Evolutionary conservation across 2,797 vertebrate genomes (phyloP).

Genomic region (Petrocephalus schoutedeni): DNA sequence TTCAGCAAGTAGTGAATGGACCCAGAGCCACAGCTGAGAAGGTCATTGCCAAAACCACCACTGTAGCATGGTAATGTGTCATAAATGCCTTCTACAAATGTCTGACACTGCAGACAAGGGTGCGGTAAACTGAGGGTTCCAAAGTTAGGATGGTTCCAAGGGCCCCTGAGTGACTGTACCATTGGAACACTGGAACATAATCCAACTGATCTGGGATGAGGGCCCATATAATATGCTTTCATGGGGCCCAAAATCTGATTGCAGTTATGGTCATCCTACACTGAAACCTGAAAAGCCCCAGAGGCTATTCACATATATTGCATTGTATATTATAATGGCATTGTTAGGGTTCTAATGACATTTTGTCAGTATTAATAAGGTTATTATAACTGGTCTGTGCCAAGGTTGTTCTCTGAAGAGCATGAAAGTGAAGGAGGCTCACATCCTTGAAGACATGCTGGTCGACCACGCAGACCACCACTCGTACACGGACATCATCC

Average conservation of each 20-base stretch:
- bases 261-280: neutral
- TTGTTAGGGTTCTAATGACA: neutral
- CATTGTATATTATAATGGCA: neutral
- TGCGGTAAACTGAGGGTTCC: no score
- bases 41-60: neutral
- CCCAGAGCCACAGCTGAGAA: neutral
- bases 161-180: no score
- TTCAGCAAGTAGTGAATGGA: neutral
- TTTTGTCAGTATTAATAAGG: neutral
- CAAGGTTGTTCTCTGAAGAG: neutral
- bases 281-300: neutral
- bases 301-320: neutral
- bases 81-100: neutral
- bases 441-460: slow-evolving; percentile 81
- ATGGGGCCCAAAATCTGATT: no score
- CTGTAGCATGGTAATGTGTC: neutral
- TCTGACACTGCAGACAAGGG: neutral
- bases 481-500: slow-evolving; percentile 67
- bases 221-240: no score
- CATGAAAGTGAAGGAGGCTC: slow-evolving; percentile 31
- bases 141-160: no score
- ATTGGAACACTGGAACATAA: no score
- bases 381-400: neutral
- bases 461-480: slow-evolving; percentile 74
- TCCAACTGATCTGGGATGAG: no score